Percentiles rank a stretch among this genome's conserved stretches.
These are phyloP conservation scores for Hydriomena furcata DNA, from an alignment of 2,888 invertebrate species.

Conservation along the genomic window DNA sequence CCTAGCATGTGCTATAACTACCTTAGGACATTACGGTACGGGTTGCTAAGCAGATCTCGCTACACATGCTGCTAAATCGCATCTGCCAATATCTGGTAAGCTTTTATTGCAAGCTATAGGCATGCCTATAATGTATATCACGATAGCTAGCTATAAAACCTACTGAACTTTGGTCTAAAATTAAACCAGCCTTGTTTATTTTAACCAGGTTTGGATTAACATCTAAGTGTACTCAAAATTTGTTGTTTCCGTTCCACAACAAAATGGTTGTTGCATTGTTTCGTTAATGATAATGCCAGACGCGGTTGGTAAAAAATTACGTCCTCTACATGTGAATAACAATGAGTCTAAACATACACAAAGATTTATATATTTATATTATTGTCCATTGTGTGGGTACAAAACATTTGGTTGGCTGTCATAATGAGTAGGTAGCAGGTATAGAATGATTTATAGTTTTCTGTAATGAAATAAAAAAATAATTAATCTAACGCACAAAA, in stretches of 20 bases:
- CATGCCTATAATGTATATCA: no score
- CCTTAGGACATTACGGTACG: no score
- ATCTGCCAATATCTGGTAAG: no score
- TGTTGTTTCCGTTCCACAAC: conserved; percentile 51
- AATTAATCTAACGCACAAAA: neutral
- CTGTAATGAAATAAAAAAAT: neutral
- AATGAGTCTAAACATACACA: conserved; percentile 43
- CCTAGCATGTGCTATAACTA: no score
- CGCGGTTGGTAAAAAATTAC: conserved; percentile 52
- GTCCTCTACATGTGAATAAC: conserved; percentile 55
- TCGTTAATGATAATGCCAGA: conserved; percentile 41
- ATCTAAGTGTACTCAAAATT: conserved; percentile 47
- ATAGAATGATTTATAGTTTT: conserved; percentile 24
- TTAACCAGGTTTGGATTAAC: conserved; percentile 24
- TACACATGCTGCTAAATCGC: no score
- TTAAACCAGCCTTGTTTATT: neutral
- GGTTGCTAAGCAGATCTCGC: no score
- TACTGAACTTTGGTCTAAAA: conserved; percentile 2
- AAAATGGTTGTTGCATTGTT: conserved; percentile 54
- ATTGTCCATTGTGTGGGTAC: conserved; percentile 35
- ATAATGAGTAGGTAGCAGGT: conserved; percentile 13
- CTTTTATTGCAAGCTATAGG: no score
- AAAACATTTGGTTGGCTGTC: conserved; percentile 31
- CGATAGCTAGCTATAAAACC: neutral
- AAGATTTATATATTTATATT: conserved; percentile 37